Evolutionary conservation across 2,113 vertebrate species (phyloP), one percentile per base, ranked within the genome.

Genomic region (Tragelaphus imberbis): DNA sequence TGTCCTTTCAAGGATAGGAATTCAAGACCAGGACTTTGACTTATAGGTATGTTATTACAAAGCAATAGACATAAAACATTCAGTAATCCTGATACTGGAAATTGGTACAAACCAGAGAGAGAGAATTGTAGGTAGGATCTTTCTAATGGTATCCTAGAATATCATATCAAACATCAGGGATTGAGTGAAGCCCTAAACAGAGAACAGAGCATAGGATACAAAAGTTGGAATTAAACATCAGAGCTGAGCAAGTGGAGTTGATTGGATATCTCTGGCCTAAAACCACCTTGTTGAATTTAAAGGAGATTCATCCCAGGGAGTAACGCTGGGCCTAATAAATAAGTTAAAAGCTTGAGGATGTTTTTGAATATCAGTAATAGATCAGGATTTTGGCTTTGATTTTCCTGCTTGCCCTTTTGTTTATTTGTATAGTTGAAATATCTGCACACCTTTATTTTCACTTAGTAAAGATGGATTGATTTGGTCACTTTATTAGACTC

Each of bases 401-500:
- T 96, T 89, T 85, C 33, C 53, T 91, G 27, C 10, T 91, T 91
- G 33, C 63, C 40, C 25, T 87, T 95, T 63, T 59, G 44, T 61
- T 95, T 95, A 86, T 59, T 95, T 91, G 47, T 85, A 7, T 86
- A 91, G 55, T n/a, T 93, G 14, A 88, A 96, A 89, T 88, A 53
- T 80, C n/a, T 95, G 16, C 58, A 75, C 55, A 56, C 25, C 13
- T 96, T 95, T 93, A 51, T 77, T 90, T 47, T 79, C 33, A 84
- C n/a, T 95, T 58, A 51, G 90, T 90, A 92, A 94, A 90, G 47
- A 93, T 11, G 27, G 13, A 94, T 85, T 94, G 40, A 82, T 75
- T 95, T 94, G 56, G 30, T 80, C 25, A 79, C 7, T 80, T 94
- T 71, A 56, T 56, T 75, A 90, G 13, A n/a, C 77, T 82, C 53